phyloP scores from a whole-genome alignment of 2,113 vertebrate genomes.

The Nyctibius bracteatus region DNA sequence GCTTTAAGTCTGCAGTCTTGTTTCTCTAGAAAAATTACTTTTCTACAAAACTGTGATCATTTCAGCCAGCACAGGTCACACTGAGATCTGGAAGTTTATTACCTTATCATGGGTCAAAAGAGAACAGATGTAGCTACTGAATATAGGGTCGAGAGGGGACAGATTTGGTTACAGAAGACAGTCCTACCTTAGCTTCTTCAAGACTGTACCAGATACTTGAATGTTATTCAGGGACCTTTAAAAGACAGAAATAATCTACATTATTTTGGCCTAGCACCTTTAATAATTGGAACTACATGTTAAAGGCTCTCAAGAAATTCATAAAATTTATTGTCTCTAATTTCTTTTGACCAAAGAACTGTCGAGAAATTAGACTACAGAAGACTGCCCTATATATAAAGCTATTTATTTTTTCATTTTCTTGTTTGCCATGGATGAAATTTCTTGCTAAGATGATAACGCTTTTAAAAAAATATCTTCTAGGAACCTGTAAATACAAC shows the following conservation, averaged over 20 bases:
- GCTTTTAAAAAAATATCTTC: neutral
- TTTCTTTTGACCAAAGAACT: neutral
- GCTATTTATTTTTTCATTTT: neutral
- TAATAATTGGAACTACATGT: neutral
- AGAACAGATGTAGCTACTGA: slow-evolving; percentile 32
- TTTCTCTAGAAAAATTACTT: slow-evolving; percentile 28
- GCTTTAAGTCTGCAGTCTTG: neutral
- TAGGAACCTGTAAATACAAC: neutral
- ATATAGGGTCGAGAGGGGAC: neutral
- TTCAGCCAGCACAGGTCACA: neutral
- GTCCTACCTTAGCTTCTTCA: neutral
- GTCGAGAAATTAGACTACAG: neutral
- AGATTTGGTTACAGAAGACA: neutral
- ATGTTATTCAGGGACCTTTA: slow-evolving; percentile 13
- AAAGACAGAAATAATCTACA: neutral
- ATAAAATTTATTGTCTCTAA: neutral
- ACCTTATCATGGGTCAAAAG: neutral
- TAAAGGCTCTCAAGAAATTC: slow-evolving; percentile 10
- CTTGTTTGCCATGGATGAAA: neutral
- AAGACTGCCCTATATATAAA: neutral
- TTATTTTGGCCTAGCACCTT: slow-evolving; percentile 18
- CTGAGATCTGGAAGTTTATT: neutral
- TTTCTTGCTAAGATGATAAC: neutral
- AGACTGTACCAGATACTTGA: neutral
- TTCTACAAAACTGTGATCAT: neutral